These are phyloP conservation scores for Pseudococcus jackbeardsleyi DNA, from an alignment of 2,888 invertebrate species.

Conservation along the genomic window DNA sequence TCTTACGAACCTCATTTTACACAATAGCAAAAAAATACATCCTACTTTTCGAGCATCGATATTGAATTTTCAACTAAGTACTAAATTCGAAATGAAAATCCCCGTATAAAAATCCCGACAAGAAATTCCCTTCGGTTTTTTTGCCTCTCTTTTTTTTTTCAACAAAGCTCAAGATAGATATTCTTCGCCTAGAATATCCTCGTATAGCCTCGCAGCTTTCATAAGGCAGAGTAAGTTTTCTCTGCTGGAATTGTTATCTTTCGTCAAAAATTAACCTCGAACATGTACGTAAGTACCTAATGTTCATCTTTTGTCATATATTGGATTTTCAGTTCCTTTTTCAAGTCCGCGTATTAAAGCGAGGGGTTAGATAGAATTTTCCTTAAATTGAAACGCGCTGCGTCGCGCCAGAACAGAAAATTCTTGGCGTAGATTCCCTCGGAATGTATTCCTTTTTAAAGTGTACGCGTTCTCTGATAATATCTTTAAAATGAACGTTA, in stretches of 20 bases:
- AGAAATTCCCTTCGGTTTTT: not conserved
- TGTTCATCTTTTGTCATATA: not conserved
- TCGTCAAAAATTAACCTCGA: constrained; percentile 6
- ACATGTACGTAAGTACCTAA: not conserved
- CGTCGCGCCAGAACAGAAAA: not conserved
- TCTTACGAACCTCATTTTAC: not conserved
- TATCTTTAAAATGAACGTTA: not conserved
- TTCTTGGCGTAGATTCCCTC: not conserved
- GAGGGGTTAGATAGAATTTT: not conserved
- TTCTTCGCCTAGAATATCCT: not conserved
- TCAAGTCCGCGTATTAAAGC: not conserved
- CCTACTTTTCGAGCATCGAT: not conserved
- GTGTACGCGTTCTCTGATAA: not conserved
- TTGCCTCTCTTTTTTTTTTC: not conserved
- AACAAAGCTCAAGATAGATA: not conserved
- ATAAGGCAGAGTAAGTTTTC: not conserved
- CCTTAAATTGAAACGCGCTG: not conserved
- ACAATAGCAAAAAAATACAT: not conserved
- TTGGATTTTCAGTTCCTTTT: not conserved
- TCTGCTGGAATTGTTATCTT: not conserved
- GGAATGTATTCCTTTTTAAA: not conserved
- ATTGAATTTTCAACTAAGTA: not conserved
- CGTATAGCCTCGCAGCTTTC: not conserved
- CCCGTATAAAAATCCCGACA: not conserved
- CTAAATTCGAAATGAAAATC: not conserved